phyloP scores from a whole-genome alignment of 2,113 vertebrate species.

The Bufo bufo region DNA sequence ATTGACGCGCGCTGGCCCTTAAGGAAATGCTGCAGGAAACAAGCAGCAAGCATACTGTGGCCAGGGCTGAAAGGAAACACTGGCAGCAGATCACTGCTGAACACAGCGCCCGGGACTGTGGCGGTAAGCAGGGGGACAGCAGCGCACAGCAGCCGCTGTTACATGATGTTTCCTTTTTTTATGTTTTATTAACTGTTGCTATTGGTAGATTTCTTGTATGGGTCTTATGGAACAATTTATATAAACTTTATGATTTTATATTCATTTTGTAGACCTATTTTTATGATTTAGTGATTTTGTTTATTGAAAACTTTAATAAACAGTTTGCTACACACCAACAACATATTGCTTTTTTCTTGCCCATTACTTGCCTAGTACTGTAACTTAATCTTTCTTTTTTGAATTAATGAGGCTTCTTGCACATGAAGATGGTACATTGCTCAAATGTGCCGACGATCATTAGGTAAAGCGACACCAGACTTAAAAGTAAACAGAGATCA shows the following conservation, averaged over 20 bases:
- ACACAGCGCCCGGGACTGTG: too few relatives aligned
- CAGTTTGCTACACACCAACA: not conserved
- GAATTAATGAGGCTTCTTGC: not conserved
- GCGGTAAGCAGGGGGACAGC: too few relatives aligned
- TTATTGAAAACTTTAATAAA: conserved; percentile 13
- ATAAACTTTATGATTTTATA: not conserved
- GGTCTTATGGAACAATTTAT: not conserved
- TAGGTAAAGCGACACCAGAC: not conserved
- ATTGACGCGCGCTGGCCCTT: too few relatives aligned
- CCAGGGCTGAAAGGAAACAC: too few relatives aligned
- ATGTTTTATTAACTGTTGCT: too few relatives aligned
- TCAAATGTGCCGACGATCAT: conserved; percentile 10
- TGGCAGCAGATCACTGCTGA: too few relatives aligned
- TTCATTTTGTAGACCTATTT: not conserved
- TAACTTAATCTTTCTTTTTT: not conserved
- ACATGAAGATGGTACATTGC: conserved; percentile 10
- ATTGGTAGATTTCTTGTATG: too few relatives aligned
- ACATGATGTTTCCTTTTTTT: too few relatives aligned
- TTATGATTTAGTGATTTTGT: not conserved
- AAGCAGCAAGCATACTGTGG: too few relatives aligned
- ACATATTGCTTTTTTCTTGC: not conserved
- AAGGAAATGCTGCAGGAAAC: too few relatives aligned
- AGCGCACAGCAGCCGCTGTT: too few relatives aligned
- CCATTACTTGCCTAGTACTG: not conserved
- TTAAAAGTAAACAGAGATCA: conserved; percentile 7